Evolutionary conservation across 2,113 vertebrate genomes (phyloP).

Genomic region (Amia ocellicauda): DNA sequence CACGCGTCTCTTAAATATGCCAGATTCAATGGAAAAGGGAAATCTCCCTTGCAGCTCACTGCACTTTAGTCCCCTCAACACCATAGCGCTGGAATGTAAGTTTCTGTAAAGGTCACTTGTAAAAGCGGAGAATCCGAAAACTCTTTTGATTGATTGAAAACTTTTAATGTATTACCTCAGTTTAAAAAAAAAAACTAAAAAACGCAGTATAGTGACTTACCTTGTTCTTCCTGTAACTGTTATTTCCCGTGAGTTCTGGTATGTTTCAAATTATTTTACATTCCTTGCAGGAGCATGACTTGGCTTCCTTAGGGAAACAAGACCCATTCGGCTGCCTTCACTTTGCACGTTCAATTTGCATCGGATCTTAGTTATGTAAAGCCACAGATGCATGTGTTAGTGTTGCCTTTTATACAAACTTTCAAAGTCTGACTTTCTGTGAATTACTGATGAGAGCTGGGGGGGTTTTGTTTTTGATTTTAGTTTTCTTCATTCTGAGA

Average conservation of each 20-base stretch:
- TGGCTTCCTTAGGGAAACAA: background rate
- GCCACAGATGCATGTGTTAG: constrained; percentile 6
- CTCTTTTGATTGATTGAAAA: too few relatives aligned
- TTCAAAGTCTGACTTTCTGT: constrained; percentile 39
- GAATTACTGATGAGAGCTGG: constrained; percentile 49
- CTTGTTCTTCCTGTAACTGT: background rate
- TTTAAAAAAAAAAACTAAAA: too few relatives aligned
- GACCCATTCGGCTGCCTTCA: constrained; percentile 6
- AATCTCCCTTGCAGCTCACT: too few relatives aligned
- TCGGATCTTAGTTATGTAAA: constrained; percentile 11
- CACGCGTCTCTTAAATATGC: too few relatives aligned
- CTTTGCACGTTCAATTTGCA: constrained; percentile 24
- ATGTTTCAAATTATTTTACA: constrained; percentile 11
- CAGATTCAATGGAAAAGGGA: too few relatives aligned
- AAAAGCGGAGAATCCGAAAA: too few relatives aligned
- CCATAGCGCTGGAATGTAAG: too few relatives aligned
- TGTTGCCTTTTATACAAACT: constrained; percentile 14
- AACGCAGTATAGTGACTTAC: background rate
- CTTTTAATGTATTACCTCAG: too few relatives aligned
- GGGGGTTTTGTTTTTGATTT: constrained; percentile 40
- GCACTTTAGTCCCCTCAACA: too few relatives aligned
- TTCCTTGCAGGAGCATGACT: background rate
- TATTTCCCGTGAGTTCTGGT: background rate
- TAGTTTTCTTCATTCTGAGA: constrained; percentile 39
- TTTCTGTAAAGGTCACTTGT: too few relatives aligned